A percentile compares a stretch with the other conserved stretches of the same genome.
phyloP scores from a whole-genome alignment of 2,113 vertebrate genomes.

The Nestor notabilis region DNA sequence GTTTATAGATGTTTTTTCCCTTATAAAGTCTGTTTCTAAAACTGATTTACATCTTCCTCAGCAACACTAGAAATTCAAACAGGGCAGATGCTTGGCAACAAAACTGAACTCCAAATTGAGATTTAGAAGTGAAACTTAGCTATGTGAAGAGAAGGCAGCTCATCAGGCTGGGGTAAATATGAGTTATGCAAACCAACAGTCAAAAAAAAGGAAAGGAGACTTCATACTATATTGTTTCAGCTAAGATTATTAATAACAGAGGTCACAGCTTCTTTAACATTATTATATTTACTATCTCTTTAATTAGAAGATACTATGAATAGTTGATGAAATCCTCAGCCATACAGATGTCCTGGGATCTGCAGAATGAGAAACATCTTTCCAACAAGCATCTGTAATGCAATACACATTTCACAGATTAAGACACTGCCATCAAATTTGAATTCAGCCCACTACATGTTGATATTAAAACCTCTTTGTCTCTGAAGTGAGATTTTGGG shows the following conservation, averaged over 20 bases:
- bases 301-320: constrained; percentile 33
- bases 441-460: not conserved
- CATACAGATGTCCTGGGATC: not conserved
- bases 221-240: not conserved
- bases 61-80: not conserved
- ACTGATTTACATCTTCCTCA: not conserved
- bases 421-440: not conserved
- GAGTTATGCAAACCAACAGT: not conserved
- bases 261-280: not conserved
- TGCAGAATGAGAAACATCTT: constrained; percentile 39
- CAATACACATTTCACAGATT: not conserved
- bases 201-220: not conserved
- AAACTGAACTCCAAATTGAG: not conserved
- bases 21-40: not conserved
- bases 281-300: not conserved
- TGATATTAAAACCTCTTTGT: not conserved
- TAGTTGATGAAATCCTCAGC: not conserved
- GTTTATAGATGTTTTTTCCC: not conserved
- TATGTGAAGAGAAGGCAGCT: not conserved
- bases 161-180: not conserved
- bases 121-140: not conserved
- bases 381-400: not conserved
- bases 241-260: not conserved
- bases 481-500: not conserved
- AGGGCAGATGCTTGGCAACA: not conserved